Base-by-base conservation (phyloP, 2,888 invertebrate species). In the Agonopterix heracliana region DNA sequence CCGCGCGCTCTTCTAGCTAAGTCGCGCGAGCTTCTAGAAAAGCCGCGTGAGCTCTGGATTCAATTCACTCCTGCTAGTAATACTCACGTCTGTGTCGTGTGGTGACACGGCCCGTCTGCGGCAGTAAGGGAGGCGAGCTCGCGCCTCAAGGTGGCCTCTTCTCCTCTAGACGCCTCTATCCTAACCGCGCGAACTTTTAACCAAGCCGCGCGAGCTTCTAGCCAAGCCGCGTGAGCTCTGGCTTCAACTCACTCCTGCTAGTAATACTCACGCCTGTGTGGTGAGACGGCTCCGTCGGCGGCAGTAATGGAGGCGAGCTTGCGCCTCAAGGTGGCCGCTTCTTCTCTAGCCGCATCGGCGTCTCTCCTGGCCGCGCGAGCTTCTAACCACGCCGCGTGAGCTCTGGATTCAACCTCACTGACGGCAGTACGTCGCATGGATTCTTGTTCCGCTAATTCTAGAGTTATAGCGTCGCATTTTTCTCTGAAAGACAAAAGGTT, bases 361-460 rank as follows among this genome's bases (percentile, higher is more conserved):
- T 94, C 95, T 35, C 97, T 90, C 71, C 95, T 93, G 36, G 94
- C 93, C 67, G 95, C 94, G 46, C 96, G 89, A 10, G 96, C 94
- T 52, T 93, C 91, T 48, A 97, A 91, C 97, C 95, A 96, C 57
- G 94, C 93, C 67, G 95, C 93, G 78, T 97, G 96, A 11, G 95
- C 93, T 57, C 96, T 94, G 64, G 94, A 92, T 79, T 97, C 96
- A 51, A 95, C 89, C 50, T 92, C 91, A 48, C 95, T 91, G 58
- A 96, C 92, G 68, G 96, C 95, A 0, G 89, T 79, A 63, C 91
- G 91, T 12, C 90, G 89, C 5, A 85, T 77, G 1, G 91, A 93
- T 74, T 96, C 94, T 75, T 96, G 96, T 51, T 96, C 95, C n/a
- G 95, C 90, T 53, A 97, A 92, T 86, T 97, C 97, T 49, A 94